A percentile compares a stretch with the other conserved stretches of the same genome.
These are phyloP conservation scores for Dendrolimus kikuchii DNA, from an alignment of 1,140 invertebrate genomes.

Conservation along the genomic window DNA sequence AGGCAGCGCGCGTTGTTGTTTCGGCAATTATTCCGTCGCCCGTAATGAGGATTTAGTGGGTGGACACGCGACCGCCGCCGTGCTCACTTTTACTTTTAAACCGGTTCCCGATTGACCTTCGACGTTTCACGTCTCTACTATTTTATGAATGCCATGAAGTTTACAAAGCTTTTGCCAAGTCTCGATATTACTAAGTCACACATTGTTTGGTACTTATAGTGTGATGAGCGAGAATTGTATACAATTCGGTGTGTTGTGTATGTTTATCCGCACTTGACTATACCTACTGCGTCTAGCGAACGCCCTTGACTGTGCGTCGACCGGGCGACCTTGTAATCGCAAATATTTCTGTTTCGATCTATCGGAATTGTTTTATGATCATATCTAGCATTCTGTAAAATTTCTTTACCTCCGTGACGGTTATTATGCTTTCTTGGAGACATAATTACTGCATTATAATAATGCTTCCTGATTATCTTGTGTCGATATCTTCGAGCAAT, in stretches of 20 bases:
- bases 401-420: too few species aligned
- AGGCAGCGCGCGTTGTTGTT: slow-evolving; percentile 53
- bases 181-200: too few species aligned
- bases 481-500: too few species aligned
- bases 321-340: slow-evolving; percentile 58
- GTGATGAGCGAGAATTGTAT: slow-evolving; percentile 21
- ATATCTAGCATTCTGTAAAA: neutral
- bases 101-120: slow-evolving; percentile 52
- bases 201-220: slow-evolving; percentile 3
- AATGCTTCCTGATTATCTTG: too few species aligned
- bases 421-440: too few species aligned
- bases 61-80: slow-evolving; percentile 48
- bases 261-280: slow-evolving; percentile 20
- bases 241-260: slow-evolving; percentile 24
- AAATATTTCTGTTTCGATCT: slow-evolving; percentile 58
- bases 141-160: slow-evolving; percentile 9
- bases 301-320: slow-evolving; percentile 64
- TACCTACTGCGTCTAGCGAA: slow-evolving; percentile 50
- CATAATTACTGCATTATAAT: too few species aligned
- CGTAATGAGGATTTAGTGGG: slow-evolving; percentile 68
- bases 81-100: slow-evolving; percentile 66
- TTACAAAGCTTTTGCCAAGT: too few species aligned
- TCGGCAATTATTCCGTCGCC: slow-evolving; percentile 58
- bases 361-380: slow-evolving; percentile 40
- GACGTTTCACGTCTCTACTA: slow-evolving; percentile 19